Base-by-base conservation (phyloP, 1,140 invertebrate species). In the Temnothorax longispinosus region DNA sequence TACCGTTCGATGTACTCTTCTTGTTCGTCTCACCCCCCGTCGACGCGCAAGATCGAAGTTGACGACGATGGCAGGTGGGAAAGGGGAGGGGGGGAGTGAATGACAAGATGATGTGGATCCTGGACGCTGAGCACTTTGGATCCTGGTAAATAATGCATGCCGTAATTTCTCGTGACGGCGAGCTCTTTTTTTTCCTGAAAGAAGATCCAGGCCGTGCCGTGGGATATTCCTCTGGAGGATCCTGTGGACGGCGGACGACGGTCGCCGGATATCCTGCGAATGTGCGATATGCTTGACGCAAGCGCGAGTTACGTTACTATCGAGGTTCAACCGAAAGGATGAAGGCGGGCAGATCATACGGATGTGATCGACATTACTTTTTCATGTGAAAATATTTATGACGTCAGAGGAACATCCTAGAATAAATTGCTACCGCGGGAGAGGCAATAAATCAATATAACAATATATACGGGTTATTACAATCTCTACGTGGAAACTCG, bases 101-200 rank as follows among this genome's bases (percentile, higher is more conserved):
- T 10, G 62, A 21, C n/a, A 50, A 44, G 41, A 77, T 52, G 80
- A 69, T 60, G 35, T 69, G 65, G 15, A 54, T 54, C 52, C 52
- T 54, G 52, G n/a, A 44, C 56, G 65, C 76, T 27, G 21, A 65
- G 32, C 74, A 87, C 76, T 88, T 89, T 85, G 54, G 75, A 65
- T 65, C 85, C 52, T 85, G 65, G 78, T 92, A 90, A 92, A 92
- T 92, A 92, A 90, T 90, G 88, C 86, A 89, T 89, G 86, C 72
- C 84, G 87, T 88, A 87, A 91, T 92, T 91, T 88, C 85, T 82
- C 54, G 52, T 69, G 67, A 52, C 56, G 35, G 54, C 1, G 21
- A 10, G 3, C 18, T 67, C 54, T n/a, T 35, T 32, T 10, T 13
- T 56, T 74, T 82, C 27, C 52, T 54, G 11, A 41, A 69, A 47